phyloP scores from a whole-genome alignment of 2,113 vertebrate genomes.

The Dicrurus megarhynchus region DNA sequence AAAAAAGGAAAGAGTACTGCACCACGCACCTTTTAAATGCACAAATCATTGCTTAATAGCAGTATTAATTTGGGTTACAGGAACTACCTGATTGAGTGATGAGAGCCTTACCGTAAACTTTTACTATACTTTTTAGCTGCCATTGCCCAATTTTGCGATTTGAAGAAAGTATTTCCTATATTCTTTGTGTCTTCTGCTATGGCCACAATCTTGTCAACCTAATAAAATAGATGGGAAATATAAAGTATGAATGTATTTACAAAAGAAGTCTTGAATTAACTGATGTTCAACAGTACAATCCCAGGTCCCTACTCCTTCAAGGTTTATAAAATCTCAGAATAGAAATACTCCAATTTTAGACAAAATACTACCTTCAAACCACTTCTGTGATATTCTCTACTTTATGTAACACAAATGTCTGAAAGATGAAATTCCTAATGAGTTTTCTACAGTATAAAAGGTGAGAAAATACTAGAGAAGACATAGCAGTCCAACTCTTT shows the following conservation, averaged over 20 bases:
- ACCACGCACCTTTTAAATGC: not conserved
- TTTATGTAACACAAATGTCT: not conserved
- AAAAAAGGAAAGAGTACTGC: not conserved
- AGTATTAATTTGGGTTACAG: not conserved
- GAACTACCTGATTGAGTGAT: not conserved
- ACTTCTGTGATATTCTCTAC: not conserved
- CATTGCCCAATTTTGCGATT: conserved; percentile 89
- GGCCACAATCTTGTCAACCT: conserved; percentile 86
- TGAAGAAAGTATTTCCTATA: conserved; percentile 93
- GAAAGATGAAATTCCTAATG: not conserved
- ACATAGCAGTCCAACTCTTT: not conserved
- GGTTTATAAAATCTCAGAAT: not conserved
- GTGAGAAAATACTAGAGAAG: not conserved
- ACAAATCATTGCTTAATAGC: not conserved
- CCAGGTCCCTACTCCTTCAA: not conserved
- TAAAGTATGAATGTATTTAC: not conserved
- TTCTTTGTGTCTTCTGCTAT: conserved; percentile 93
- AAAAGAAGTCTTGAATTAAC: not conserved
- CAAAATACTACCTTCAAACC: not conserved
- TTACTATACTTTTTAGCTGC: conserved; percentile 91
- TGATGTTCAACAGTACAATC: not conserved
- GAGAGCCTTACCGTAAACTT: conserved; percentile 84
- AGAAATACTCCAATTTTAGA: not conserved
- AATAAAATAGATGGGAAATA: conserved; percentile 57
- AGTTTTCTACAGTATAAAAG: not conserved